Percentiles rank a stretch among this genome's conserved stretches.
Evolutionary conservation across 2,113 vertebrate genomes (phyloP).

Genomic region (Xiphophorus hellerii): DNA sequence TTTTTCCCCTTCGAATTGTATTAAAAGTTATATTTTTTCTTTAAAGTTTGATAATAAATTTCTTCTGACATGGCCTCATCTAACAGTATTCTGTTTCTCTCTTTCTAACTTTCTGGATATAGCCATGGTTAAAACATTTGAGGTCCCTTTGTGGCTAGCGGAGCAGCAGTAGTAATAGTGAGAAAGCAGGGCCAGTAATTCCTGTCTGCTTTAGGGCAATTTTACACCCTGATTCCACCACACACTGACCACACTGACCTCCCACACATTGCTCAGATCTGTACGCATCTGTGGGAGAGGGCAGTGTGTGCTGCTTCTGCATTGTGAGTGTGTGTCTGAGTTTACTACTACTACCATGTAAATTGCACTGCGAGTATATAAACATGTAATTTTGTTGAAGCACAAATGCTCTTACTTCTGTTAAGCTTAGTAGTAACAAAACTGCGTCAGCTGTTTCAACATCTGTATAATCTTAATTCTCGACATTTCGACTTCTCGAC

Average conservation of each 20-base stretch:
- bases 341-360: constrained; percentile 1
- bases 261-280: constrained; percentile 49
- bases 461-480: neutral
- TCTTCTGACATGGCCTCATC: neutral
- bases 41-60: neutral
- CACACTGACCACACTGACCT: constrained; percentile 67
- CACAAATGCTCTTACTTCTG: neutral
- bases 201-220: constrained; percentile 44
- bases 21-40: neutral
- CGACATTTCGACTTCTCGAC: too few species aligned
- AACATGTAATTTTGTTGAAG: neutral
- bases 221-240: constrained; percentile 58
- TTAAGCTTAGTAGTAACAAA: constrained; percentile 3
- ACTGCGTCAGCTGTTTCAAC: neutral
- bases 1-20: too few species aligned
- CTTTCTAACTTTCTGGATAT: neutral
- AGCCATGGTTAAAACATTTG: neutral
- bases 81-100: neutral
- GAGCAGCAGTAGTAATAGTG: constrained; percentile 44
- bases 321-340: constrained; percentile 3
- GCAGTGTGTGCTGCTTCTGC: neutral
- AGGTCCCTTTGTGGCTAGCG: constrained; percentile 35
- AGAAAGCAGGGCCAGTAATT: constrained; percentile 53
- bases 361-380: neutral
- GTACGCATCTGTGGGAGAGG: constrained; percentile 25